phyloP scores from a whole-genome alignment of 2,888 invertebrate species.

The Acanthoscelides obtectus region DNA sequence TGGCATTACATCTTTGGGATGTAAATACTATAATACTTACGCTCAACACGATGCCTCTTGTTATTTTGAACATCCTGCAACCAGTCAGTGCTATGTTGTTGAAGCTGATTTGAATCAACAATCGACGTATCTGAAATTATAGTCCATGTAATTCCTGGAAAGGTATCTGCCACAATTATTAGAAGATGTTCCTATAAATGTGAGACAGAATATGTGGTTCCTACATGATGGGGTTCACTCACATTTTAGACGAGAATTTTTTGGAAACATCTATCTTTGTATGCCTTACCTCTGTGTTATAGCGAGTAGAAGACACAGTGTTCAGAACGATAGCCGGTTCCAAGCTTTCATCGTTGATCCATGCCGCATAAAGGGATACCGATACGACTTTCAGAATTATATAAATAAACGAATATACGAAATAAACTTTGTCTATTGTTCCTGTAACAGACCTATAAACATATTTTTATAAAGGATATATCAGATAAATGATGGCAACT shows the following conservation, averaged over 20 bases:
- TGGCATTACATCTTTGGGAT: background rate
- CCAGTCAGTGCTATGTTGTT: constrained; percentile 31
- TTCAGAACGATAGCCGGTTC: constrained; percentile 50
- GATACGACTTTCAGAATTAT: constrained; percentile 33
- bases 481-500: background rate
- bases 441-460: constrained; percentile 11
- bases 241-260: no score
- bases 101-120: constrained; percentile 13
- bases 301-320: constrained; percentile 59
- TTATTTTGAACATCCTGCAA: constrained; percentile 40
- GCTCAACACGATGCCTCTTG: constrained; percentile 39
- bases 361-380: constrained; percentile 38
- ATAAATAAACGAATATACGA: constrained; percentile 41
- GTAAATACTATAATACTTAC: constrained; percentile 27
- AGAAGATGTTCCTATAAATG: no score
- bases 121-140: background rate
- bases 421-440: constrained; percentile 31
- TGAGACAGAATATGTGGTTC: no score
- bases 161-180: no score
- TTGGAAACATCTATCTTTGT: no score
- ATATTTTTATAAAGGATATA: background rate
- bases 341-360: constrained; percentile 39
- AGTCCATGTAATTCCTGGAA: background rate
- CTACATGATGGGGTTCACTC: no score
- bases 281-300: constrained; percentile 58